phyloP scores from a whole-genome alignment of 2,797 vertebrate species.

The Dipus sagitta region DNA sequence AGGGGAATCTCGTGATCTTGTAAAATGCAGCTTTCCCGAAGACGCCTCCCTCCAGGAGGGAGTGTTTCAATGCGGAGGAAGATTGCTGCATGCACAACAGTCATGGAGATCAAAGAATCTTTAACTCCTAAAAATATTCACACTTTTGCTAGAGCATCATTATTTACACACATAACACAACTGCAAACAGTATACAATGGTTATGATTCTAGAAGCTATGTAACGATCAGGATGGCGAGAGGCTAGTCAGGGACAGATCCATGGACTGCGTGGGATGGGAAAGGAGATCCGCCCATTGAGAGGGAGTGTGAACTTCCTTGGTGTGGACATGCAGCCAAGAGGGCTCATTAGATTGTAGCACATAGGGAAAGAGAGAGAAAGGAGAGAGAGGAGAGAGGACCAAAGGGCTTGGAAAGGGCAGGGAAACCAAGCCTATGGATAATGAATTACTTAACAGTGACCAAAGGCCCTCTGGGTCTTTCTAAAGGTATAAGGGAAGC shows the following conservation, averaged over 20 bases:
- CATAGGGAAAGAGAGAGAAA: background rate
- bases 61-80: no score
- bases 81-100: no score
- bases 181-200: background rate
- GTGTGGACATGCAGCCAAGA: background rate
- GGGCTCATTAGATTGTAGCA: background rate
- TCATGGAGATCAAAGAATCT: background rate
- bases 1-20: no score
- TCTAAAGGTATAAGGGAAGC: background rate
- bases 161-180: background rate
- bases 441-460: background rate
- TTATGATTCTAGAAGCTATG: background rate
- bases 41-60: no score
- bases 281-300: background rate
- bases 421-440: background rate
- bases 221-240: background rate
- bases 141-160: background rate
- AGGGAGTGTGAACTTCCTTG: background rate
- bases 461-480: background rate
- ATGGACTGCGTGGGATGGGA: accelerated
- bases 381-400: background rate
- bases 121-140: background rate
- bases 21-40: no score
- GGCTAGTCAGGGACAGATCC: background rate
- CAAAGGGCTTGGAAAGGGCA: background rate